phyloP scores from a whole-genome alignment of 2,797 vertebrate species.

The Sebastes oblongus region DNA sequence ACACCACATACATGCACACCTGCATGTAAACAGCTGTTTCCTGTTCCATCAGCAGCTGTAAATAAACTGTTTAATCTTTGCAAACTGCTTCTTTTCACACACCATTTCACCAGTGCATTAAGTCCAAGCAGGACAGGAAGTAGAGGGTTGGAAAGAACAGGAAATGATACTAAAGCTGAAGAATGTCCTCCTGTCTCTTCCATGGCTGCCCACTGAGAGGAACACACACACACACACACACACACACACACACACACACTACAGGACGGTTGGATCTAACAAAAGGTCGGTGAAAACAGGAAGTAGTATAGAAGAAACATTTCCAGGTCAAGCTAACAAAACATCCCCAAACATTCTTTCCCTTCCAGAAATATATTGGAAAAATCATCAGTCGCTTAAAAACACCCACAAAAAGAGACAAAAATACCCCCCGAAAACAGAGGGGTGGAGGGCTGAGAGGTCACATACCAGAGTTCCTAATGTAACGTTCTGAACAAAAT shows the following conservation, averaged over 20 bases:
- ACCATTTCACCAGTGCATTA: conserved; percentile 36
- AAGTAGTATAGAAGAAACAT: conserved; percentile 67
- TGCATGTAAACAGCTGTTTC: conserved; percentile 32
- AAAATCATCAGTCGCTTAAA: neutral
- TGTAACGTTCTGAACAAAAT: neutral
- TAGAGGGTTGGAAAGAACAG: conserved; percentile 66
- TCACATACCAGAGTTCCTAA: neutral
- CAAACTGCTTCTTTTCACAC: conserved; percentile 1
- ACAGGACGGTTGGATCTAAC: conserved; percentile 29
- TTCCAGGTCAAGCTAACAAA: conserved; percentile 70
- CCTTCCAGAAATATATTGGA: conserved; percentile 45
- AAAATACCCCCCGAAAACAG: neutral
- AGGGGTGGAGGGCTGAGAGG: neutral
- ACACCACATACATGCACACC: conserved; percentile 2
- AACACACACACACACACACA: neutral
- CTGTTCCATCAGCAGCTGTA: conserved; percentile 31
- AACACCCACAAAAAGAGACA: neutral
- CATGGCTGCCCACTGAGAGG: conserved; percentile 14
- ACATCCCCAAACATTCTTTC: conserved; percentile 51
- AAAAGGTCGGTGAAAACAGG: conserved; percentile 74
- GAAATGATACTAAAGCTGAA: conserved; percentile 68
- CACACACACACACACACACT: conserved; percentile 19
- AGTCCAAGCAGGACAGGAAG: conserved; percentile 69
- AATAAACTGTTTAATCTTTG: conserved; percentile 52
- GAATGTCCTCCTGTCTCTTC: conserved; percentile 58